Base-by-base conservation (phyloP, 2,113 vertebrate species). In the Cyanocitta stelleri region DNA sequence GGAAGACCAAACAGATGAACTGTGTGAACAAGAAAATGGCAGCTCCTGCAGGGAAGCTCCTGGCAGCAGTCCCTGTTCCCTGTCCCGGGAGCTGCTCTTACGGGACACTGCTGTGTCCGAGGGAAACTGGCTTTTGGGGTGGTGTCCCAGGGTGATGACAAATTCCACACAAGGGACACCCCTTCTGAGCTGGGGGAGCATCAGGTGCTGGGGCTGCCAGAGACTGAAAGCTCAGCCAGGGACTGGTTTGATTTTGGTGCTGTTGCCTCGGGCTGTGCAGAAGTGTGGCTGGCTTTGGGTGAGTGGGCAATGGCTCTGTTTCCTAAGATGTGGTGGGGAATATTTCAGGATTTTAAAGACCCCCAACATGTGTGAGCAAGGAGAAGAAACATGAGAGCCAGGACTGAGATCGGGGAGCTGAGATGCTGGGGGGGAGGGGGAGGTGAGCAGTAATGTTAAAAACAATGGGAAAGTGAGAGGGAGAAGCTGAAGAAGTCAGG, bases 201-300 rank as follows among this genome's bases (percentile, higher is more conserved):
- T 0, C 7, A 22, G 39, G 6, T 23, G 13, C 41, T 5, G 19
- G 32, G 30, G 13, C 55, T 75, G 69, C 44, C 43, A 13, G 66
- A 24, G 33, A 2, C 3, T 3, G 27, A 1, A 30, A 46, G 29
- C 12, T 49, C 41, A 30, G 2, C 32, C 20, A 1, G 32, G 5
- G 9, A 6, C 48, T 63, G 20, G 2, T 20, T 3, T 6, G 52
- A 5, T 32, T n/a, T 35, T 48, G 58, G 27, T 29, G 27, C 21
- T n/a, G 61, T 13, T 29, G 32, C 74, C 27, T n/a, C 66, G 35
- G 58, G 18, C 64, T 32, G 43, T 30, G 24, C 43, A 19, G 10
- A 9, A 2, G 0, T 11, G 39, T 6, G 32, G 11, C n/a, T 67
- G 68, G 11, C 13, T 39, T 24, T 0, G 3, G n/a, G 0, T 7